Evolutionary conservation across 23 tunicate genomes (phyloP).

Genomic region (Ciona savignyi): DNA sequence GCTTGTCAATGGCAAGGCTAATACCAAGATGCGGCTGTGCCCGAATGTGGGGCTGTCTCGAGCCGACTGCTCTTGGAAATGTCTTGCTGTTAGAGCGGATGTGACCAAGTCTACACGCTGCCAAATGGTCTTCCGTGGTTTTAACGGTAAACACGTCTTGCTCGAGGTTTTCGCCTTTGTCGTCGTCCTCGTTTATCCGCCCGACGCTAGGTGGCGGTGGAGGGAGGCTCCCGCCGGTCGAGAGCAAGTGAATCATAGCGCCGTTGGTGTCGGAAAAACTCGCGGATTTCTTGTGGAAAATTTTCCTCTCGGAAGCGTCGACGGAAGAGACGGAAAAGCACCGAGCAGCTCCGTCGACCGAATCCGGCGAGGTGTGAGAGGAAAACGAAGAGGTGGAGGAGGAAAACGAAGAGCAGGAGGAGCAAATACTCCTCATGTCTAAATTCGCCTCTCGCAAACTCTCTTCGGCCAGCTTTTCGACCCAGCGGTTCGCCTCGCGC

Average conservation of each 20-base stretch:
- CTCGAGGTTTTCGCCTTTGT: neutral
- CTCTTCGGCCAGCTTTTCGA: constrained; percentile 46
- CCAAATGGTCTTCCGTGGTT: constrained; percentile 34
- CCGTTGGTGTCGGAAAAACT: constrained; percentile 59
- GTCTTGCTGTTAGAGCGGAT: constrained; percentile 54
- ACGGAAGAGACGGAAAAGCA: constrained; percentile 20
- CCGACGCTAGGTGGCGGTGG: neutral
- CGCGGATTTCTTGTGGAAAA: constrained; percentile 41
- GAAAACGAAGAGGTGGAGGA: constrained; percentile 63
- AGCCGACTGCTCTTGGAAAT: constrained; percentile 48
- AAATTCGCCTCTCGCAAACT: constrained; percentile 67
- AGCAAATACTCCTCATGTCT: constrained; percentile 84
- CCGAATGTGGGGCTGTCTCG: constrained; percentile 47
- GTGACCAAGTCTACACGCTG: constrained; percentile 35
- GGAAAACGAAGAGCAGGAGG: constrained; percentile 76
- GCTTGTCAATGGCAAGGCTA: constrained; percentile 47
- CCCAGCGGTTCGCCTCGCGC: constrained; percentile 65
- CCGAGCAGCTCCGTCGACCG: constrained; percentile 10
- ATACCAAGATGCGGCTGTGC: constrained; percentile 78
- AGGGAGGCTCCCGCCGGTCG: constrained; percentile 2
- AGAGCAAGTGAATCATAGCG: constrained; percentile 26
- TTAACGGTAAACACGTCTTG: constrained; percentile 21
- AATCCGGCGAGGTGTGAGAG: constrained; percentile 68
- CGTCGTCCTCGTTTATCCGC: neutral
- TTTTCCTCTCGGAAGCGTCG: neutral